These are phyloP conservation scores for Halichoerus grypus DNA, from an alignment of 2,113 vertebrate species.

Conservation along the genomic window DNA sequence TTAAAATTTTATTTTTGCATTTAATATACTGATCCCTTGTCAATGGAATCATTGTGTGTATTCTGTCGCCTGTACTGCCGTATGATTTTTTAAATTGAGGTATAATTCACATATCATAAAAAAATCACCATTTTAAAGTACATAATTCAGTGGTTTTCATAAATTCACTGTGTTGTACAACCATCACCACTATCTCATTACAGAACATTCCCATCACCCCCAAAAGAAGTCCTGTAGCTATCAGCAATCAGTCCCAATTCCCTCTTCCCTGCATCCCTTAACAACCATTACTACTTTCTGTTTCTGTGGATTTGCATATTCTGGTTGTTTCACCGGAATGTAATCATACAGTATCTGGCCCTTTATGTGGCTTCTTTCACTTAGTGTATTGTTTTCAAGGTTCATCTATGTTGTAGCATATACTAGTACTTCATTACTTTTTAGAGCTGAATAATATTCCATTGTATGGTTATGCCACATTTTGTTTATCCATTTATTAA, in stretches of 20 bases:
- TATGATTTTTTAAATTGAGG: background rate
- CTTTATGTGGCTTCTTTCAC: background rate
- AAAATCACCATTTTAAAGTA: background rate
- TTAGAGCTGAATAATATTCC: background rate
- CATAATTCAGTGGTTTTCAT: background rate
- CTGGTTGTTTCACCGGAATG: slow-evolving; percentile 29
- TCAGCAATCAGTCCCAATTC: background rate
- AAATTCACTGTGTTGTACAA: background rate
- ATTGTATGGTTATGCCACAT: background rate
- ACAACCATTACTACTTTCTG: background rate
- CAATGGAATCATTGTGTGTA: background rate
- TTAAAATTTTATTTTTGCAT: slow-evolving; percentile 46
- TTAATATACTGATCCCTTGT: background rate
- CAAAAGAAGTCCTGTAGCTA: background rate
- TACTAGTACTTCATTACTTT: background rate
- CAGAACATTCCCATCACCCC: background rate
- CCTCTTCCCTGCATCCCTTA: background rate
- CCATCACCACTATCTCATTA: background rate
- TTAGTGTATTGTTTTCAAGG: background rate
- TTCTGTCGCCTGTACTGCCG: background rate
- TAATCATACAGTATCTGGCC: background rate
- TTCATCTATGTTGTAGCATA: background rate
- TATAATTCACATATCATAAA: background rate
- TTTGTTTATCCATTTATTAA: background rate
- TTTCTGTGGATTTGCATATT: background rate